A percentile compares a stretch with the other conserved stretches of the same genome.
These are phyloP conservation scores for Pristionchus mayeri DNA, from an alignment of 2,888 invertebrate genomes.

Conservation along the genomic window DNA sequence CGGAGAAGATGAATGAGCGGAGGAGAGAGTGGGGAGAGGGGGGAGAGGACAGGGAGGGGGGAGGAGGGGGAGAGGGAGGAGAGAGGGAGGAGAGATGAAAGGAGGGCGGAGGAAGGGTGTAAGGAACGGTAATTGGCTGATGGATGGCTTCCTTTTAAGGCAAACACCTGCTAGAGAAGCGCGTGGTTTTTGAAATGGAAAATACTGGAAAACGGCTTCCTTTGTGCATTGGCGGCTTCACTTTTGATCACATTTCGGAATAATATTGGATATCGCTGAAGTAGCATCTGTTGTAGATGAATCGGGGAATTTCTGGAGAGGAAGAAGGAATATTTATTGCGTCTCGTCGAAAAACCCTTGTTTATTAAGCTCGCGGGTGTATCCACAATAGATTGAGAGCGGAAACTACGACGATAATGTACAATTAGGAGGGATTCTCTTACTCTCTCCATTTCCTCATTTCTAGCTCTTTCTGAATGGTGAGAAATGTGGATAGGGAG, in stretches of 20 bases:
- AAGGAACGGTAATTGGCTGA: constrained; percentile 41
- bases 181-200: too few relatives aligned
- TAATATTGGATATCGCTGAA: too few relatives aligned
- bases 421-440: too few relatives aligned
- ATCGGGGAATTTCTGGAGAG: not conserved
- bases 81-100: not conserved
- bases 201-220: too few relatives aligned
- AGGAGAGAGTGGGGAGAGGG: not conserved
- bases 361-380: constrained; percentile 23
- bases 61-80: not conserved
- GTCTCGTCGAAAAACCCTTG: not conserved
- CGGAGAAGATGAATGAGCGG: not conserved
- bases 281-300: too few relatives aligned
- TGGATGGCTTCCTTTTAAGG: not conserved
- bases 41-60: not conserved
- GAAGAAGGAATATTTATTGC: not conserved
- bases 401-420: constrained; percentile 3
- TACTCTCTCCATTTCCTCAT: too few relatives aligned
- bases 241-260: too few relatives aligned
- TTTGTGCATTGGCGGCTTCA: too few relatives aligned
- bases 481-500: too few relatives aligned
- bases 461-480: too few relatives aligned
- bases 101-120: not conserved
- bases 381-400: not conserved
- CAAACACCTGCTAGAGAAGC: too few relatives aligned